Base-by-base conservation (phyloP, 2,113 vertebrate species). In the Hippocampus zosterae region DNA sequence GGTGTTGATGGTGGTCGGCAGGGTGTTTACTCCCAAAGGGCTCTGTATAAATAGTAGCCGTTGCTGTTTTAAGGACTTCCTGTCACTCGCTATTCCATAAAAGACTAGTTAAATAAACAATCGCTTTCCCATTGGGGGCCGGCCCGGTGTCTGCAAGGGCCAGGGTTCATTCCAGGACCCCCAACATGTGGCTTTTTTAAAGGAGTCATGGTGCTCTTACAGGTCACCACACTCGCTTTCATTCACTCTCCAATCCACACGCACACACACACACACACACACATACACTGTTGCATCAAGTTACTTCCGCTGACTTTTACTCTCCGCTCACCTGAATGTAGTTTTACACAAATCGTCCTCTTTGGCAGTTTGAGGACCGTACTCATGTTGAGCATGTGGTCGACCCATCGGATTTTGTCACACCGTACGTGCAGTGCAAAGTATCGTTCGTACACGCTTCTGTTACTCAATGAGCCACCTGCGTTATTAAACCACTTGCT, bases 61-160 rank as follows among this genome's bases (percentile, higher is more conserved):
- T 87, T 88, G 88, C 90, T 93, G 92, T 90, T 93, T 91, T 91
- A 91, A 91, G 89, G 84, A 89, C 90, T 92, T 92, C 90, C 89
- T 90, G 88, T 91, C 76, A 85, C 87, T 90, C 71, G 80, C 83
- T 90, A 86, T 92, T 91, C 87, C 88, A 85, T 89, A 90, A 90
- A 90, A 74, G 86, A 88, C 86, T 80, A 88, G 86, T 92, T 91
- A 91, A 92, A 90, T 84, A 91, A 93, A 91, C 89, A 92, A 84
- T 87, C 79, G 1, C 67, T 80, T 87, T 88, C 83, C 87, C 89
- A 84, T 83, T 78, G 80, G 82, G 81, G 67, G 7, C 56, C 68
- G 33, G 79, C 67, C 84, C 77, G 10, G 81, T 87, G 74, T 81
- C 77, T 82, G 78, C 74, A 9, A 77, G 8, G 57, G 57, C 57